Base-by-base conservation (phyloP, 2,113 vertebrate species). In the Scolopax mira region DNA sequence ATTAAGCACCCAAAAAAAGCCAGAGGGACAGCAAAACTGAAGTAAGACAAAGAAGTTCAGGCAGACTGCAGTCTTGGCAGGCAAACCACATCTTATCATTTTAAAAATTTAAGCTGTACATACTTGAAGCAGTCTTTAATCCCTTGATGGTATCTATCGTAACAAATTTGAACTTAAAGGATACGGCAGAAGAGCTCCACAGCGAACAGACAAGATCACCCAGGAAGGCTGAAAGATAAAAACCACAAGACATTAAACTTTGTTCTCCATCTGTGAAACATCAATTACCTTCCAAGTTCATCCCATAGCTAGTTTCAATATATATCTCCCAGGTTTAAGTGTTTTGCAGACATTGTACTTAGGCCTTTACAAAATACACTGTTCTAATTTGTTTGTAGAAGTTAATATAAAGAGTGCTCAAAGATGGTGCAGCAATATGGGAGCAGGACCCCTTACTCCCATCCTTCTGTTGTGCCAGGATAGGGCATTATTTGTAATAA, bases 151-250 rank as follows among this genome's bases (percentile, higher is more conserved):
- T 30, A 48, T 22, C 42, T 16, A 48, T 62, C 90, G 78, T 74
- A 86, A 78, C 25, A 73, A 44, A 85, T 70, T 61, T 88, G 33
- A 78, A 64, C 14, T 58, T 30, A 66, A 99, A 99, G 99, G 99
- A 99, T 99, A 99, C 99, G 99, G 99, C 77, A 99, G 97, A 74
- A 99, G 98, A 94, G 98, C 98, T 97, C 99, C 99, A 98, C 99
- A 99, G 77, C 98, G 98, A 54, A 99, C 99, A 3, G 99, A 99
- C 85, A 99, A 96, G 49, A 98, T 98, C 93, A 99, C 99, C 99
- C 99, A 99, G 30, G 99, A 99, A 24, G 99, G 99, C 99, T 99
- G 98, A 37, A 98, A 97, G 85, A 89, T 9, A 93, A 97, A 94
- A 78, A 37, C 1, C 54, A 30, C 10, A 44, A 87, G 48, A 79